phyloP scores from a whole-genome alignment of 2,888 invertebrate genomes.

The Mythimna pallens region DNA sequence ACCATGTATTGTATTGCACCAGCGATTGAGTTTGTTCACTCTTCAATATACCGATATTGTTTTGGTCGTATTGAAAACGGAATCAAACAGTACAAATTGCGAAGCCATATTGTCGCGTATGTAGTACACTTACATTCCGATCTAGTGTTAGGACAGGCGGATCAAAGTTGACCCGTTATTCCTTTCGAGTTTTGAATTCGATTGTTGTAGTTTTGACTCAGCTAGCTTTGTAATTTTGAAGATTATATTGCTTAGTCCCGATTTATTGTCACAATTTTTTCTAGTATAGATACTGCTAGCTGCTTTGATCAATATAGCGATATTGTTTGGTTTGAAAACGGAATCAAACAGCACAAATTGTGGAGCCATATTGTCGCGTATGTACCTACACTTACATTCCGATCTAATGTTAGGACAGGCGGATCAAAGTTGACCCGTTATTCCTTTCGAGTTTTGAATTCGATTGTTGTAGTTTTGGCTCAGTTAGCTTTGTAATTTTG shows the following conservation, averaged over 20 bases:
- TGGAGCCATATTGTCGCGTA: constrained; percentile 55
- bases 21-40: constrained; percentile 80
- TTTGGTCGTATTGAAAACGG: constrained; percentile 79
- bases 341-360: constrained; percentile 69
- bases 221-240: neutral
- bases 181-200: constrained; percentile 3
- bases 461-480: neutral
- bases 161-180: constrained; percentile 28
- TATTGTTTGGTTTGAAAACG: constrained; percentile 82
- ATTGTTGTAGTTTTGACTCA: neutral
- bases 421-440: constrained; percentile 29
- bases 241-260: no score
- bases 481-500: neutral
- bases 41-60: constrained; percentile 85
- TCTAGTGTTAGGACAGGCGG: constrained; percentile 42
- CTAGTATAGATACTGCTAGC: no score
- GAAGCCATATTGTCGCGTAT: constrained; percentile 55
- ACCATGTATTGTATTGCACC: constrained; percentile 79
- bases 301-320: constrained; percentile 77
- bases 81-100: constrained; percentile 68
- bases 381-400: constrained; percentile 33
- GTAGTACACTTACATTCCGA: constrained; percentile 29
- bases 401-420: constrained; percentile 40
- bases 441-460: constrained; percentile 6
- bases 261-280: no score